Evolutionary conservation across 2,888 invertebrate genomes (phyloP), one percentile per base, ranked within the genome.

Genomic region (Drosophila emarginata): DNA sequence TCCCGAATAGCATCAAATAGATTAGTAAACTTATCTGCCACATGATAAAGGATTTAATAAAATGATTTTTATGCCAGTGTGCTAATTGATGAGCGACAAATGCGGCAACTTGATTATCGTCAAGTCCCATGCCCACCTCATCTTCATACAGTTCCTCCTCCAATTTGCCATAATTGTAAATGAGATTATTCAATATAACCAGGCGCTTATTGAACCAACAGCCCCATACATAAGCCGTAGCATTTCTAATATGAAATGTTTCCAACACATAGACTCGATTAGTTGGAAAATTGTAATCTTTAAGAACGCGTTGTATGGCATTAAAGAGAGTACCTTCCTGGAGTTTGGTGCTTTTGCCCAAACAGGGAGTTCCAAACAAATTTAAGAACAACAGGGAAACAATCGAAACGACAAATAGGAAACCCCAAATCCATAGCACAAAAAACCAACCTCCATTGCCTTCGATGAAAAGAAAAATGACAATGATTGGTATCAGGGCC

Each of bases 81-180:
- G 64, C 52, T 4, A 84, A 57, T 5, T 78, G 71, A 6, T 87
- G 87, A 1, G 69, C 81, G 18, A 88, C 36, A 58, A 61, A 78
- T 0, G 84, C 88, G 1, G 69, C 76, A 26, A 80, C 0, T 26
- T 72, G 57, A 0, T 56, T 6, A 0, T 64, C 57, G 0, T 36
- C 15, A 0, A 84, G 60, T 0, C 83, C 83, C 1, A 52, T 56
- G 4, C 76, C 74, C 14, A 68, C 18, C 1, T 88, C 71, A 3
- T 68, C 61, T 12, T 32, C 15, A 4, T 37, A 9, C 26, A 88
- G 26, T 0, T 74, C 62, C 1, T 37, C 36, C 1, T 3, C 15
- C 0, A 36, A 53, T 4, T 56, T 36, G 9, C 73, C 72, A 0
- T 39, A 51, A 5, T 87, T 84, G 12, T 21, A 14, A 4, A 76